Percentiles rank a stretch among this genome's conserved stretches.
Evolutionary conservation across 2,113 vertebrate species (phyloP).

Genomic region (Cathartes aura): DNA sequence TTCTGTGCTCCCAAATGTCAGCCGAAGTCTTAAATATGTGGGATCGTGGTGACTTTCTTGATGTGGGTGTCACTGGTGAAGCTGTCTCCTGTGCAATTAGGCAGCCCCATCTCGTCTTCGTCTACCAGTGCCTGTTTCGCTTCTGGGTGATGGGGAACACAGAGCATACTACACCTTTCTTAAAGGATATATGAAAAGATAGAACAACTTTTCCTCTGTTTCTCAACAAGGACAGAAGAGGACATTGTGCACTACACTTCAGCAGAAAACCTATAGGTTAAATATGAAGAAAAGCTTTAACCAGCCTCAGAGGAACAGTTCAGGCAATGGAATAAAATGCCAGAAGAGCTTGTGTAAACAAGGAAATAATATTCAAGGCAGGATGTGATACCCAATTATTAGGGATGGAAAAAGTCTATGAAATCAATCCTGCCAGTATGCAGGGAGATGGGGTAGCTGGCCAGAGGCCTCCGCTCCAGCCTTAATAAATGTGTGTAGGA

Average conservation of each 20-base stretch:
- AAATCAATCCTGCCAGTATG: neutral
- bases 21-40: fast-evolving
- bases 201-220: neutral
- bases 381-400: neutral
- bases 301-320: neutral
- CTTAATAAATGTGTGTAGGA: neutral
- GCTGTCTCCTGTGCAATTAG: neutral
- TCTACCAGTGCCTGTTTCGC: neutral
- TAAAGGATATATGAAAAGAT: neutral
- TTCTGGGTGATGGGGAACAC: too few species aligned
- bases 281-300: neutral
- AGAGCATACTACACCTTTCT: neutral
- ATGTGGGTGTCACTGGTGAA: neutral
- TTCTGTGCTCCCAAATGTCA: neutral
- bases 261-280: neutral
- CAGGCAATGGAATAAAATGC: neutral
- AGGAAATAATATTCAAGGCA: neutral
- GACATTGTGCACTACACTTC: neutral
- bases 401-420: neutral
- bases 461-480: neutral
- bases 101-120: neutral
- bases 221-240: neutral
- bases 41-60: fast-evolving
- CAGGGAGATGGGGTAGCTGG: neutral
- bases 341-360: neutral